A percentile compares a stretch with the other conserved stretches of the same genome.
These are phyloP conservation scores for Gopherus flavomarginatus DNA, from an alignment of 2,113 vertebrate genomes.

Conservation along the genomic window DNA sequence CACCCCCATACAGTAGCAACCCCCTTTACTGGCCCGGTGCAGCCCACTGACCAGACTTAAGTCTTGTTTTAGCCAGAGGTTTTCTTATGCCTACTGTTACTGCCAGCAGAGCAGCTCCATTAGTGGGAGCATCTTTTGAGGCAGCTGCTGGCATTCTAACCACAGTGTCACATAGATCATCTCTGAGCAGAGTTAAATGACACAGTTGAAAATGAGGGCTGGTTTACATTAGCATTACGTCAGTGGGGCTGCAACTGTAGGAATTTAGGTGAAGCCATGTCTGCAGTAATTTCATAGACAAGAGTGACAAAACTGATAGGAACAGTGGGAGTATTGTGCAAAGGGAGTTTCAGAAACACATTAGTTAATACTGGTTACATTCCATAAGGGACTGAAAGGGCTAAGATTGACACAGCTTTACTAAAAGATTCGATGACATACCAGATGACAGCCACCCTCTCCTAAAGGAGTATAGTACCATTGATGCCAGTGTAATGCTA, in stretches of 20 bases:
- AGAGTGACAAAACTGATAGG: accelerated
- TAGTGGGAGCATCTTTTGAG: not conserved
- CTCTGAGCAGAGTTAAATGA: not conserved
- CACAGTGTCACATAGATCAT: not conserved
- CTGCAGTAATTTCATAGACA: not conserved
- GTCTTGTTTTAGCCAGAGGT: not conserved
- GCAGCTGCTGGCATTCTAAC: not conserved
- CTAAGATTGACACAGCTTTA: not conserved
- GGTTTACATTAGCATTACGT: not conserved
- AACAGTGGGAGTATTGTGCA: not conserved
- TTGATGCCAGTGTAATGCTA: not conserved
- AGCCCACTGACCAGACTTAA: not conserved
- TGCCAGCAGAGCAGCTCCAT: not conserved
- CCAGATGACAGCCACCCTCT: not conserved
- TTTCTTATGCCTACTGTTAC: not conserved
- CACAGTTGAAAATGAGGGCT: not conserved
- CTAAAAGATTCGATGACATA: accelerated
- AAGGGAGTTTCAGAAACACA: not conserved
- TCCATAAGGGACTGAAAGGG: not conserved
- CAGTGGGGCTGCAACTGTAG: not conserved
- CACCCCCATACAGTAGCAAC: not conserved
- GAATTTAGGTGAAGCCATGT: not conserved
- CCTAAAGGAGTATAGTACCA: accelerated
- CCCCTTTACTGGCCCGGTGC: not conserved
- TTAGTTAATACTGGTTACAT: not conserved